Percentiles rank a stretch among this genome's conserved stretches.
Conservation (phyloP, 2,888 invertebrate species). For the Acronicta aceris region DNA sequence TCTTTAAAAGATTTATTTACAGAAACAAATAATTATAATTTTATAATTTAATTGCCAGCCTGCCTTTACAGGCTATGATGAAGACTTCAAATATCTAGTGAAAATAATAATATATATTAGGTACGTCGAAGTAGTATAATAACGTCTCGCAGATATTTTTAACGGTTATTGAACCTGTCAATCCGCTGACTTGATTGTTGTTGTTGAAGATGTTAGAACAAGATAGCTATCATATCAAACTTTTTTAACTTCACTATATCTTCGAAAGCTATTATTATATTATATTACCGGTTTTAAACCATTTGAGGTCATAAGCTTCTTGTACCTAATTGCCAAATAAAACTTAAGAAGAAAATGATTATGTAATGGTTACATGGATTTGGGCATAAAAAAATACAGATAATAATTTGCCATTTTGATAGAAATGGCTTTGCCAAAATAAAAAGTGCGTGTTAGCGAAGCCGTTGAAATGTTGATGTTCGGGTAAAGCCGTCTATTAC, state of each 20-base stretch:
- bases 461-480: slow-evolving; percentile 3
- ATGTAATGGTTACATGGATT: slow-evolving; percentile 2
- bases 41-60: too few relatives aligned
- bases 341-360: slow-evolving; percentile 29
- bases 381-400: background rate
- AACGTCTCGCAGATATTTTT: slow-evolving; percentile 14
- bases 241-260: slow-evolving; percentile 20
- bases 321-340: slow-evolving; percentile 27
- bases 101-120: too few relatives aligned
- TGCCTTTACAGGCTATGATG: too few relatives aligned
- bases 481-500: slow-evolving; percentile 20
- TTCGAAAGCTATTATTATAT: slow-evolving; percentile 26
- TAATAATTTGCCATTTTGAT: background rate
- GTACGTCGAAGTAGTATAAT: too few relatives aligned
- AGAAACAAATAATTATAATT: too few relatives aligned
- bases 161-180: slow-evolving; percentile 33
- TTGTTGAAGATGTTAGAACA: slow-evolving; percentile 30
- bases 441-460: slow-evolving; percentile 1
- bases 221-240: slow-evolving; percentile 2
- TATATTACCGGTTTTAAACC: slow-evolving; percentile 11
- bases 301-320: slow-evolving; percentile 41
- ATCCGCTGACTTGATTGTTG: slow-evolving; percentile 39
- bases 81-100: too few relatives aligned
- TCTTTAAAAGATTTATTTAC: too few relatives aligned
- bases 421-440: slow-evolving; percentile 1